Evolutionary conservation across 2,888 invertebrate genomes (phyloP), one percentile per base, ranked within the genome.

Genomic region (Danaus chrysippus): DNA sequence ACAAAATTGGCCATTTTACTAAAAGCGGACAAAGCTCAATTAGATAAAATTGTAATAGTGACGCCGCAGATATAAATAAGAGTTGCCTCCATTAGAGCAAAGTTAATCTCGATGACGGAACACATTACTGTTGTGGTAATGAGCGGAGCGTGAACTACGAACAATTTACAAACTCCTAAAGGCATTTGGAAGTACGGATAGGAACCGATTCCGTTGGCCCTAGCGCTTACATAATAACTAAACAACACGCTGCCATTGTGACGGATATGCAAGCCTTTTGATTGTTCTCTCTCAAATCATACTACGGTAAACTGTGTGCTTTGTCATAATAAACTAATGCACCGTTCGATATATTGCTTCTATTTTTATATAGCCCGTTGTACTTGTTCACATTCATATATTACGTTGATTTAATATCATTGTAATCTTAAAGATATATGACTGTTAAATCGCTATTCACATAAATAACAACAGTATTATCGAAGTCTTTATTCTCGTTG

Each of bases 21-120:
- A 87, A 90, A 88, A 87, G 87, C 83, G 78, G 78, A 75, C 83
- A 83, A 86, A 87, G 85, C 84, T 85, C 88, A 87, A 90, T 89
- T 87, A 89, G 84, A 78, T 72, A 77, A 80, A 85, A 86, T 86
- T 81, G 84, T 85, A 83, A 82, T 82, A 86, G 87, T 87, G 86
- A 88, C 84, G 82, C 76, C 78, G 83, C 79, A 76, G 83, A 85
- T 86, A 84, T 83, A 77, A 78, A 81, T 81, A 82, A 81, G 81
- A 82, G 76, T 75, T 76, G 69, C 77, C 76, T 80, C 84, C 84
- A 88, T 89, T 89, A 88, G 82, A 78, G 73, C 76, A 76, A 78
- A 84, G 83, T 88, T 89, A 89, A 89, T 90, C 86, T 87, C 86
- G 87, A 89, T 89, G 90, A 90, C 89, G 88, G 89, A 89, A 90